These are phyloP conservation scores for Adrianichthys oophorus DNA, from an alignment of 2,797 vertebrate genomes.

Conservation along the genomic window DNA sequence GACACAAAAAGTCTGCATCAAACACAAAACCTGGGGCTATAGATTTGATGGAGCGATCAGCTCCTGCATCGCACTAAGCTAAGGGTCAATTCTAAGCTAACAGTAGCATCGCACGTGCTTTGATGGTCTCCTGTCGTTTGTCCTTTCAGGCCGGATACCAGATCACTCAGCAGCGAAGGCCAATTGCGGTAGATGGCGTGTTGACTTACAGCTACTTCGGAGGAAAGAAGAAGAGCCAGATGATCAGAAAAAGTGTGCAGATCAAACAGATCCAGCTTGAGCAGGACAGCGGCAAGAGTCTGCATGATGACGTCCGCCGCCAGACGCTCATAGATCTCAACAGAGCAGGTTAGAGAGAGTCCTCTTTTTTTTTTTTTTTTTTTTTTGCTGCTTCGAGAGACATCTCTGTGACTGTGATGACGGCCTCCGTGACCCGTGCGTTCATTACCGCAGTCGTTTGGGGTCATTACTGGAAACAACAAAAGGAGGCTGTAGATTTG, in stretches of 20 bases:
- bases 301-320: constrained; percentile 85
- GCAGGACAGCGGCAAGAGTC: constrained; percentile 98
- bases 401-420: too few species aligned
- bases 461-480: not conserved
- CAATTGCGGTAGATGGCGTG: constrained; percentile 86
- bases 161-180: constrained; percentile 94
- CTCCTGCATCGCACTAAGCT: not conserved
- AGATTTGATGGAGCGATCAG: too few species aligned
- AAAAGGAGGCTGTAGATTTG: constrained; percentile 2
- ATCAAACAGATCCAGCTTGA: constrained; percentile 97
- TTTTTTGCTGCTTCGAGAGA: not conserved
- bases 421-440: too few species aligned
- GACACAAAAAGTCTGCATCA: too few species aligned
- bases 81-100: not conserved
- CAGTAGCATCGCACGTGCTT: not conserved
- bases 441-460: not conserved
- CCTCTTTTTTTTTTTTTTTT: not conserved
- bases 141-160: constrained; percentile 91
- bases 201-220: constrained; percentile 80
- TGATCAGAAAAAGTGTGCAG: constrained; percentile 80
- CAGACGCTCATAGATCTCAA: constrained; percentile 95
- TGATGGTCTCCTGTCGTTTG: not conserved
- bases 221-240: constrained; percentile 75
- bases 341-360: constrained; percentile 75
- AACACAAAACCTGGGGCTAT: too few species aligned